phyloP scores from a whole-genome alignment of 2,113 vertebrate species.

The Atlantisia rogersi region DNA sequence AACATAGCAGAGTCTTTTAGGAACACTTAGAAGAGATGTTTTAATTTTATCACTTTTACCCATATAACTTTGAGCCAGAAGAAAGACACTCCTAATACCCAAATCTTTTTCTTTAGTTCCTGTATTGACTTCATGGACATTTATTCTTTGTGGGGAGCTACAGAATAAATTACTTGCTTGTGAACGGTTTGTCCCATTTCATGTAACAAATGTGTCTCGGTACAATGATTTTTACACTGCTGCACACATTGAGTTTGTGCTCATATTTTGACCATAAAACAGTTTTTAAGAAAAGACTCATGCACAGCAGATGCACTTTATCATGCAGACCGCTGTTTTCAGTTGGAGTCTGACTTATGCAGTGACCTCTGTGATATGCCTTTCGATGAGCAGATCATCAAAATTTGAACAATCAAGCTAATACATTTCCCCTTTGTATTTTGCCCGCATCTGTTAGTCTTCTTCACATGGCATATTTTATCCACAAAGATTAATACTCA shows the following conservation, averaged over 20 bases:
- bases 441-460: not conserved
- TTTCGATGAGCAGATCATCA: not conserved
- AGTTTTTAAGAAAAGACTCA: not conserved
- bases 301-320: not conserved
- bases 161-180: not conserved
- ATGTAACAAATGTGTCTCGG: not conserved
- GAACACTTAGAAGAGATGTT: not conserved
- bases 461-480: not conserved
- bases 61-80: not conserved
- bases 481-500: not conserved
- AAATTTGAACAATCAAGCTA: not conserved
- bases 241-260: not conserved
- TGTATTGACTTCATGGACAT: not conserved
- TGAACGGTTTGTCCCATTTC: not conserved
- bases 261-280: not conserved
- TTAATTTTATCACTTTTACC: not conserved
- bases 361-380: not conserved
- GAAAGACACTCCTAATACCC: not conserved
- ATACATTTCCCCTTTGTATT: not conserved
- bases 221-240: not conserved
- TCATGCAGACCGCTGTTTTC: not conserved
- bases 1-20: not conserved
- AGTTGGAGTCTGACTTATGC: not conserved
- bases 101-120: not conserved
- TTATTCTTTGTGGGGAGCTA: not conserved